Percentiles rank a stretch among this genome's conserved stretches.
phyloP scores from a whole-genome alignment of 2,113 vertebrate genomes.

The Siniperca knerii region DNA sequence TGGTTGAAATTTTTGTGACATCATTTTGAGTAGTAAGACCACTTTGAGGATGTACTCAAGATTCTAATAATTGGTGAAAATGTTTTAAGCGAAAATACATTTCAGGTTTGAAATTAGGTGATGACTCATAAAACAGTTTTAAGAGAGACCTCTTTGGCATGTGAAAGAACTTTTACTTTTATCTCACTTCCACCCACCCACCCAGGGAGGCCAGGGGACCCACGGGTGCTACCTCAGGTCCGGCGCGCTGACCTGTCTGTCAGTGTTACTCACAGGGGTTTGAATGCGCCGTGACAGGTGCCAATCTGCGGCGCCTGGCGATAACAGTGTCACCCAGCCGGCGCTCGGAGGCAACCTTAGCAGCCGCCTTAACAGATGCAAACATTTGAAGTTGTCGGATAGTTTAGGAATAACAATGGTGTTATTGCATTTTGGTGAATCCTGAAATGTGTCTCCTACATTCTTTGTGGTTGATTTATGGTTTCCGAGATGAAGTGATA shows the following conservation, averaged over 20 bases:
- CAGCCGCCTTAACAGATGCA: slow-evolving; percentile 67
- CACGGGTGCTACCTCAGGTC: slow-evolving; percentile 75
- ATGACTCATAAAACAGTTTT: not conserved
- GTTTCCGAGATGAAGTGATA: slow-evolving; percentile 56
- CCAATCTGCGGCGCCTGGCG: slow-evolving; percentile 69
- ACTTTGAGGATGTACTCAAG: too few species aligned
- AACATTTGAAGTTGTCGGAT: slow-evolving; percentile 56
- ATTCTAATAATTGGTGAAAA: too few species aligned
- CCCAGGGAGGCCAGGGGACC: slow-evolving; percentile 49
- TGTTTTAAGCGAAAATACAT: not conserved
- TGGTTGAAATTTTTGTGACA: too few species aligned
- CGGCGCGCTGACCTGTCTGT: slow-evolving; percentile 71
- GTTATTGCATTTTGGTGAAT: slow-evolving; percentile 23
- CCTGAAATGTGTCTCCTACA: slow-evolving; percentile 49
- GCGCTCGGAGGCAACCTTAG: slow-evolving; percentile 54
- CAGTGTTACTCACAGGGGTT: slow-evolving; percentile 73
- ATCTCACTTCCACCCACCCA: slow-evolving; percentile 20
- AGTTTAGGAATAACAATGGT: slow-evolving; percentile 57
- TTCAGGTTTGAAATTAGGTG: not conserved
- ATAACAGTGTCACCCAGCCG: slow-evolving; percentile 63
- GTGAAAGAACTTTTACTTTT: slow-evolving; percentile 41
- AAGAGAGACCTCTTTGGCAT: not conserved
- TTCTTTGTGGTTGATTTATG: slow-evolving; percentile 72
- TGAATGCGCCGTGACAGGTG: slow-evolving; percentile 78
- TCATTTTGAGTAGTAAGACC: too few species aligned